Evolutionary conservation across 1,140 invertebrate genomes (phyloP), one percentile per base, ranked within the genome.

Genomic region (Drosophila littoralis): DNA sequence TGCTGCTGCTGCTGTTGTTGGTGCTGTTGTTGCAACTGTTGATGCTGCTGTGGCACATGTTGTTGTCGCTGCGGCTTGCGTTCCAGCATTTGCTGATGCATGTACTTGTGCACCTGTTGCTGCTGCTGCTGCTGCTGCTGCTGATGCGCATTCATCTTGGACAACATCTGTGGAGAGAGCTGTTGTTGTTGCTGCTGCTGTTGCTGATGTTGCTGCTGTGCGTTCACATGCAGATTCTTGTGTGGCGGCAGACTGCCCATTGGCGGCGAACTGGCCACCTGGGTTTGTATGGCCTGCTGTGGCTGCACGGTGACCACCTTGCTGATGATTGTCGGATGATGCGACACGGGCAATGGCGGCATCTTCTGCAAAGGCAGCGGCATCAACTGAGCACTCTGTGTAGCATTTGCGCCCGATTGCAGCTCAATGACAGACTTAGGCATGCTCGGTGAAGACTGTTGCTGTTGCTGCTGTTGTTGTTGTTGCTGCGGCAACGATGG

Each of bases 271-370:
- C 51, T 84, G 9, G 81, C 74, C 54, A 85, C 79, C 48, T 80
- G 75, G 0, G 88, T 79, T 57, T 92, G 88, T 7, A 79, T 83
- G 1, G 91, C 88, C 52, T 92, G 91, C 50, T 91, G 90, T 6
- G 91, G 86, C 54, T 88, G 84, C 33, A 91, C 90, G 0, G 81
- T 91, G 0, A 91, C 90, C 12, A 91, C 90, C 17, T 91, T 91
- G 65, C 90, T 91, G 17, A 91, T 91, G 40, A 91, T 91, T 8
- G 90, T 91, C 6, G 90, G 90, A 61, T 91, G 90, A 71, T 89
- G 84, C 2, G 74, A 63, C 35, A 88, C 75, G 1, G 81, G 64
- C 69, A 91, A 58, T 6, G 90, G 75, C 10, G 86, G 75, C 79
- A 91, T 85, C 57, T 91, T 91, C 42, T 91, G 90, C 54, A 92